Evolutionary conservation across 2,797 vertebrate genomes (phyloP), one percentile per base, ranked within the genome.

Genomic region (Centroberyx gerrardi): DNA sequence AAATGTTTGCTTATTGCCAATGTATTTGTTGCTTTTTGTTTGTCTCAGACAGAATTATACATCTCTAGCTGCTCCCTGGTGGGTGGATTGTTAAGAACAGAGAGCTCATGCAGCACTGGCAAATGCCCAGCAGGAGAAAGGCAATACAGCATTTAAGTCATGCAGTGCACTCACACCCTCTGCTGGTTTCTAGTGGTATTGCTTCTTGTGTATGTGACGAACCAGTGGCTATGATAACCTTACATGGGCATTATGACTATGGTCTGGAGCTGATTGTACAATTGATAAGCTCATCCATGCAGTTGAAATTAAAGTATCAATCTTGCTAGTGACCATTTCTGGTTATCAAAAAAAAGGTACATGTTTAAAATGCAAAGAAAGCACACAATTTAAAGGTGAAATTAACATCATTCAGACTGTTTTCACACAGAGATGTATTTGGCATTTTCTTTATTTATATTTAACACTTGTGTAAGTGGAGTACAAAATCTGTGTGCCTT

Each of bases 401-500:
- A 72, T 82, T 48, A 70, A 82, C 72, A 69, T 82, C 56, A 48
- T 81, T 84, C 67, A 86, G 83, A 88, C 83, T 85, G 76, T 85
- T 51, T 79, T 74, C 51, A 85, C 68, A 78, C 36, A 62, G 62
- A 55, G 28, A 46, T 55, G 56, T 68, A 84, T 82, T 62, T 67
- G 52, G 12, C 76, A 74, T 83, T 81, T 82, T 88, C 58, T 52
- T 94, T 94, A 96, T 95, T 96, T 96, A 95, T 96, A 95, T 22
- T 22, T 22, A 87, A 94, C 91, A 91, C 93, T 28, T 86, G 78
- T 87, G 74, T 67, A 74, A 76, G 78, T 86, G 76, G 36, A 83
- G 82, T 81, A 73, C 67, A 74, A 90, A 84, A 93, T 92, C 94
- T 94, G 86, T 96, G 96, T 97, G 97, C 97, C 96, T 97, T 97